These are phyloP conservation scores for Chlorocebus sabaeus DNA, from an alignment of 2,113 vertebrate genomes.

Conservation along the genomic window DNA sequence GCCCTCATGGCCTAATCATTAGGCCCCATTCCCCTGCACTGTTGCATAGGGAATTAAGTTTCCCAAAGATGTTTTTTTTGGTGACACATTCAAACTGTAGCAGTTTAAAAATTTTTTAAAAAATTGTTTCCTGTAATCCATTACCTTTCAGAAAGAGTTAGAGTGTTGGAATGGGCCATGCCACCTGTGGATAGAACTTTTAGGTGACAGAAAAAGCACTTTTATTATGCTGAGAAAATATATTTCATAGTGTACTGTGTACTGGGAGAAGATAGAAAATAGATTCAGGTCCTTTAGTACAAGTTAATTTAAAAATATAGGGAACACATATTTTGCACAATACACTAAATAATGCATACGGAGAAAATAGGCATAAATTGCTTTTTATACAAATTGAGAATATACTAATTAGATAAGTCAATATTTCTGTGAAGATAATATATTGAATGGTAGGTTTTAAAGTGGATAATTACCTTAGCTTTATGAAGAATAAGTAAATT, in stretches of 20 bases:
- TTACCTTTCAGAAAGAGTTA: background rate
- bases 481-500: background rate
- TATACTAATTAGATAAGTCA: background rate
- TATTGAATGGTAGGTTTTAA: background rate
- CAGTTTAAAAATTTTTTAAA: background rate
- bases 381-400: background rate
- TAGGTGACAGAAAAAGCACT: background rate
- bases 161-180: background rate
- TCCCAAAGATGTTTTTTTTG: background rate
- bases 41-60: background rate
- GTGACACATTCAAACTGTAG: background rate
- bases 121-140: background rate
- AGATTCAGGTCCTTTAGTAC: background rate
- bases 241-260: background rate
- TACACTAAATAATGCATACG: background rate
- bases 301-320: background rate
- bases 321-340: background rate
- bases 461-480: background rate
- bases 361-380: background rate
- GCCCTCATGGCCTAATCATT: background rate
- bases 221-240: background rate
- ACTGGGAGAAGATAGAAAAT: accelerated
- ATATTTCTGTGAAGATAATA: background rate
- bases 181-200: background rate
- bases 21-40: too few species aligned